Conservation (phyloP, 2,888 invertebrate genomes). For the Tetragonula carbonaria region DNA sequence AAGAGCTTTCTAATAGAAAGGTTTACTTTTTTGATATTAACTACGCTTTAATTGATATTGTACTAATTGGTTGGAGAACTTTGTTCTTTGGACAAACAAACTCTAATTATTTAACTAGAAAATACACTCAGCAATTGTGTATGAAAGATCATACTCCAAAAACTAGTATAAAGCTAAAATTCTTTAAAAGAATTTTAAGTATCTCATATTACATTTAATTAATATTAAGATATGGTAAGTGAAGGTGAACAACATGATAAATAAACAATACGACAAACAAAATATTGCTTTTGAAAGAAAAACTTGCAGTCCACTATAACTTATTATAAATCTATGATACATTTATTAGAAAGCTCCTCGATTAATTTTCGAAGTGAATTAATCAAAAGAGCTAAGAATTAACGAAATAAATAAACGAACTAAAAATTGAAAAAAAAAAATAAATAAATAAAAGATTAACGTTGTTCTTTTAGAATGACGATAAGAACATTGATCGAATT, state of each 20-base stretch:
- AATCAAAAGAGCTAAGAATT: not conserved
- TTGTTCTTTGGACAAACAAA: not conserved
- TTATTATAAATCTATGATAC: not conserved
- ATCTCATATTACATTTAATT: too few relatives aligned
- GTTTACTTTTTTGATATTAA: not conserved
- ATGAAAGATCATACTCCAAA: too few relatives aligned
- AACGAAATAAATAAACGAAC: not conserved
- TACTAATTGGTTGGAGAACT: not conserved
- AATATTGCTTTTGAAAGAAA: not conserved
- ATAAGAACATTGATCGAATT: slow-evolving; percentile 44
- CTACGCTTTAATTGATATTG: not conserved
- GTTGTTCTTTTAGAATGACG: not conserved
- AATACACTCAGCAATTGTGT: not conserved
- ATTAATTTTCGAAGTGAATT: not conserved
- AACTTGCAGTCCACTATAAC: not conserved
- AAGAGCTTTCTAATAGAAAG: not conserved
- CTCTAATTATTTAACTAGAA: not conserved
- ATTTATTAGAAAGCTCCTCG: not conserved
- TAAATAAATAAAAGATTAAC: not conserved
- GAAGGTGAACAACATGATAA: not conserved
- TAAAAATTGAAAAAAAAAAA: not conserved
- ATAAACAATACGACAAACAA: not conserved
- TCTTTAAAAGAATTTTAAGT: too few relatives aligned
- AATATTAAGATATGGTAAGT: not conserved
- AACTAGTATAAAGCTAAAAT: too few relatives aligned